Evolutionary conservation across 2,888 invertebrate genomes (phyloP).

Genomic region (Drosophila falleni): DNA sequence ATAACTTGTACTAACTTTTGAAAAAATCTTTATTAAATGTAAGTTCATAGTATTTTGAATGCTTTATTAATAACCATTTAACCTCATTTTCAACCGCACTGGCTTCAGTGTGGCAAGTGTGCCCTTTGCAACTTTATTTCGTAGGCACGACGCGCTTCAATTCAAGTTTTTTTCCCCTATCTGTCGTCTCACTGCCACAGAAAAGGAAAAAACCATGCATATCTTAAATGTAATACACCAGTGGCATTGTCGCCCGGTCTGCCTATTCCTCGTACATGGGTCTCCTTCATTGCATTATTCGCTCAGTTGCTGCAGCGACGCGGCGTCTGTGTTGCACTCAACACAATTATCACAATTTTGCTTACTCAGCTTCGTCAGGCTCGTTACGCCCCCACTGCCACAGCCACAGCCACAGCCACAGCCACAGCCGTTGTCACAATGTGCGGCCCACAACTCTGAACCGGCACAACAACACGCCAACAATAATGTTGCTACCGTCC

Average conservation of each 20-base stretch:
- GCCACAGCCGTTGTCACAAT: conserved; percentile 15
- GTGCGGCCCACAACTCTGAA: conserved; percentile 55
- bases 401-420: neutral
- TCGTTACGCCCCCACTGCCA: conserved; percentile 50
- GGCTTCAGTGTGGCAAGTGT: conserved; percentile 54
- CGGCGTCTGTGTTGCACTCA: conserved; percentile 59
- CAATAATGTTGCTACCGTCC: conserved; percentile 44
- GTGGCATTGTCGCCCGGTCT: conserved; percentile 31
- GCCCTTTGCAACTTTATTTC: conserved; percentile 67
- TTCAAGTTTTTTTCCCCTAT: conserved; percentile 49
- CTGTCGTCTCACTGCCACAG: conserved; percentile 17
- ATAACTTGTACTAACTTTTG: no score
- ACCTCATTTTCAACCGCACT: neutral
- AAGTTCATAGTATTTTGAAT: no score
- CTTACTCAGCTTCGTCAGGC: conserved; percentile 77
- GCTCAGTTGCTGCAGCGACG: conserved; percentile 35
- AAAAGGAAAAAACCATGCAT: conserved; percentile 37
- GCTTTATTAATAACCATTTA: no score
- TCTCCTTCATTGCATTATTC: conserved; percentile 36
- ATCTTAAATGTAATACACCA: conserved; percentile 72
- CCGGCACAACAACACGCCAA: conserved; percentile 56
- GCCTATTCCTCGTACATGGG: conserved; percentile 6
- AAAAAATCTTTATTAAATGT: no score
- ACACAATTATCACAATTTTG: conserved; percentile 81
- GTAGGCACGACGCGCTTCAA: conserved; percentile 71